Base-by-base conservation (phyloP, 2,113 vertebrate genomes). In the Mesoclemmys tuberculata region DNA sequence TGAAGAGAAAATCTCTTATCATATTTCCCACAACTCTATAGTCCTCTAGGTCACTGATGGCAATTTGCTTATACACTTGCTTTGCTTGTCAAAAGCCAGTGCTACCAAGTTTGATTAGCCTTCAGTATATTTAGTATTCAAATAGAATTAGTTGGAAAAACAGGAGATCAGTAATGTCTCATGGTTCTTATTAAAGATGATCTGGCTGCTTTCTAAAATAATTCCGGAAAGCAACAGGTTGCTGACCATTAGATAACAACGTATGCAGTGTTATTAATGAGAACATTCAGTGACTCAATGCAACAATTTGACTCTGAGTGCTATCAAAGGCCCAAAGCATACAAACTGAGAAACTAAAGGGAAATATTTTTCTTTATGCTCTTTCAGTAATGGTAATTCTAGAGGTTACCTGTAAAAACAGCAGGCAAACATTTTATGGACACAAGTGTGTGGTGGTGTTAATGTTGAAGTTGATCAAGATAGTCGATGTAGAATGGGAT, bases 91-190 rank as follows among this genome's bases (percentile, higher is more conserved):
- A 61, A 52, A 91, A 90, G n/a, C 35, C 64, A 71, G 80, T 0
- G 1, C 44, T 80, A 52, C 2, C 84, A 2, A 21, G 89, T 2
- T 44, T 84, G 26, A 41, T 2, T 52, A 22, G 8, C 3, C 8
- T 71, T 21, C 38, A 71, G n/a, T 22, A 38, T 71, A 38, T 22
- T 71, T 71, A 71, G 38, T 22, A 71, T 71, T 71, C 22, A 71
- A n/a, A 41, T 68, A 55, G 74, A 87, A 90, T 38, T 58, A 55
- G 18, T 79, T 84, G 27, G 46, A 13, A 94, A 89, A 92, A 84
- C 29, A 1, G 0, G 1, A 2, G 49, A 18, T 64, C 10, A 44
- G 5, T 83, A 26, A 81, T 68, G 87, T 88, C 18, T 56, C 12
- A 44, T 68, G 7, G 48, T 89, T 93, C 44, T 85, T 78, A 52